phyloP scores from a whole-genome alignment of 1,140 invertebrate genomes.

The Aphidius ervi region DNA sequence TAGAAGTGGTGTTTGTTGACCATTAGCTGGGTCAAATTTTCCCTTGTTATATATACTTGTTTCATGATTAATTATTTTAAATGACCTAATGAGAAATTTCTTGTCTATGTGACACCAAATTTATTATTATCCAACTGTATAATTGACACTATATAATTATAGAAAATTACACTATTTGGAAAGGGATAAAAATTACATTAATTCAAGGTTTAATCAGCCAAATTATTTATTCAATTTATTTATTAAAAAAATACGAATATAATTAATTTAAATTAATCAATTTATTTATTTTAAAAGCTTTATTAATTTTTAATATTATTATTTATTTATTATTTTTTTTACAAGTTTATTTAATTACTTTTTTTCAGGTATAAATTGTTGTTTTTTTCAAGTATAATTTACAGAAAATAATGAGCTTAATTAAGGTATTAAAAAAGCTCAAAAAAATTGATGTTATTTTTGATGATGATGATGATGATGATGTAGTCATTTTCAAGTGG shows the following conservation, averaged over 20 bases:
- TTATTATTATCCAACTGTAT: neutral
- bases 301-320: constrained; percentile 3
- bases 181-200: constrained; percentile 6
- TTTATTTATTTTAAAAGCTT: no score
- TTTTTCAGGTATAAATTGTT: no score
- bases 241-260: no score
- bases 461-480: no score
- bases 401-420: no score
- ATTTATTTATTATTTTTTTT: no score
- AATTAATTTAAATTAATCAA: no score
- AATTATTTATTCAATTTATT: neutral
- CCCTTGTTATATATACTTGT: constrained; percentile 4
- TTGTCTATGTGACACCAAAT: constrained; percentile 7
- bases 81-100: constrained; percentile 17
- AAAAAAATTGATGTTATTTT: no score
- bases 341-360: no score
- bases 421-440: no score
- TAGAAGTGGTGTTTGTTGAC: constrained; percentile 36
- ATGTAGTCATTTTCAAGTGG: no score
- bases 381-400: no score
- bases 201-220: neutral
- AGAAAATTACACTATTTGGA: neutral
- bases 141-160: constrained; percentile 12
- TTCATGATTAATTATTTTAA: constrained; percentile 19
- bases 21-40: constrained; percentile 29